Evolutionary conservation across 2,113 vertebrate genomes (phyloP), one percentile per base, ranked within the genome.

Genomic region (Neolamprologus tretocephalus): DNA sequence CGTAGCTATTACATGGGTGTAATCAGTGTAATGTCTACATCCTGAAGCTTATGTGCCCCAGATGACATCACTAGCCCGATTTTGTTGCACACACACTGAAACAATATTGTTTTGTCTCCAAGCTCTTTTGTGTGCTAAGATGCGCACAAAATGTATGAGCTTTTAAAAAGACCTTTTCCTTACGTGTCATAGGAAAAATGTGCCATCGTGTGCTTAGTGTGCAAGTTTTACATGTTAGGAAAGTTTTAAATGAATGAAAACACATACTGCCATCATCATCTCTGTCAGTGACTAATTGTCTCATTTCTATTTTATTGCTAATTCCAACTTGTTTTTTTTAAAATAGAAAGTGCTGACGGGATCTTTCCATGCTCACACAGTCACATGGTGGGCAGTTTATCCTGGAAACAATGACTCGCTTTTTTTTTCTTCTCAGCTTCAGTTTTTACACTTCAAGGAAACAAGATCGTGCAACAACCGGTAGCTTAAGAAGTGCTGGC

Each of bases 281-380:
- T 31, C 51, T 33, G 31, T 78, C 49, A 55, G 53, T 10, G 17
- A 94, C 85, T 91, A 87, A 89, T 9, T 8, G 49, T 91, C 58
- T 89, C 85, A 83, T 82, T 93, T 92, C 84, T 75, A n/a, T 42
- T 83, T 91, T 82, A 49, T n/a, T 78, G 51, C 55, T 37, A 78
- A 86, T 83, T 92, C 42, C 12, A 68, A 53, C 66, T 58, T 14
- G 4, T 85, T n/a, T 19, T 78, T 9, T 66, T 42, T 14, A 0
- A 85, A 87, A 88, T 88, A 88, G 84, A 89, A 55, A 82, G 84
- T 89, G 91, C 90, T 92, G 93, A 94, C 83, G 51, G 68, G 63
- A 82, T 35, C 21, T 87, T 90, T 93, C 90, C 88, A 45, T 26
- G 3, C 61, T 54, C 81, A 49, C 79, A 17, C 21, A 31, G 37